These are phyloP conservation scores for Cyanocitta stelleri DNA, from an alignment of 2,113 vertebrate genomes.

Conservation along the genomic window DNA sequence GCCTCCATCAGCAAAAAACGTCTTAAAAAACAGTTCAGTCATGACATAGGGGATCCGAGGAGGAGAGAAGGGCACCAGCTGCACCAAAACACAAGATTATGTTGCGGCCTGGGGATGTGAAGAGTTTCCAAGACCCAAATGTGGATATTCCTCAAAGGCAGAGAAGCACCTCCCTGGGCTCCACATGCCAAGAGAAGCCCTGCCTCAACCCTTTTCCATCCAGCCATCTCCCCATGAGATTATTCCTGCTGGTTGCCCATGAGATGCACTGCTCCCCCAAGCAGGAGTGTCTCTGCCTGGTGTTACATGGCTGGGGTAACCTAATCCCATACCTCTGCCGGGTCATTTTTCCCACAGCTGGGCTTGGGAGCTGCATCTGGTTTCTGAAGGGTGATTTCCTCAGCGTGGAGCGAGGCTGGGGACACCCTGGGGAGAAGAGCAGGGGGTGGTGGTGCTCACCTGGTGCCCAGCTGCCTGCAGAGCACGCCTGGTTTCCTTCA, in stretches of 20 bases:
- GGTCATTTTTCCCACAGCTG: neutral
- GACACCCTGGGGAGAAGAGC: fast-evolving
- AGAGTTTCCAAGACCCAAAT: neutral
- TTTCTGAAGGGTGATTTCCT: neutral
- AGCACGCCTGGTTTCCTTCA: slow-evolving; percentile 77
- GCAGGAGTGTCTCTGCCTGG: neutral
- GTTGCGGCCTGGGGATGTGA: neutral
- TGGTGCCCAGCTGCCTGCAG: slow-evolving; percentile 86
- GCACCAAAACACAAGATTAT: neutral
- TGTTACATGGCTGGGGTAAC: neutral
- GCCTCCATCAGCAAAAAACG: slow-evolving; percentile 74
- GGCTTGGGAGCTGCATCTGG: neutral
- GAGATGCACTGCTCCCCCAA: fast-evolving
- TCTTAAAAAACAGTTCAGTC: slow-evolving; percentile 54
- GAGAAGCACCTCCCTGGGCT: neutral
- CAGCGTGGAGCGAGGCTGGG: neutral
- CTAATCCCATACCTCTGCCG: neutral
- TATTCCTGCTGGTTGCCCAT: neutral
- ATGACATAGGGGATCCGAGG: slow-evolving; percentile 39
- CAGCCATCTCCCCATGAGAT: neutral
- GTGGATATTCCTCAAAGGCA: neutral
- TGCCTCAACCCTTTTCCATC: neutral
- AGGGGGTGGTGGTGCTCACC: slow-evolving; percentile 55
- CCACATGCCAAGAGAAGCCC: neutral
- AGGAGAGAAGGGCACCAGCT: slow-evolving; percentile 84